Percentiles rank a stretch among this genome's conserved stretches.
These are phyloP conservation scores for Pelmatolapia mariae DNA, from an alignment of 2,113 vertebrate genomes.

Conservation along the genomic window DNA sequence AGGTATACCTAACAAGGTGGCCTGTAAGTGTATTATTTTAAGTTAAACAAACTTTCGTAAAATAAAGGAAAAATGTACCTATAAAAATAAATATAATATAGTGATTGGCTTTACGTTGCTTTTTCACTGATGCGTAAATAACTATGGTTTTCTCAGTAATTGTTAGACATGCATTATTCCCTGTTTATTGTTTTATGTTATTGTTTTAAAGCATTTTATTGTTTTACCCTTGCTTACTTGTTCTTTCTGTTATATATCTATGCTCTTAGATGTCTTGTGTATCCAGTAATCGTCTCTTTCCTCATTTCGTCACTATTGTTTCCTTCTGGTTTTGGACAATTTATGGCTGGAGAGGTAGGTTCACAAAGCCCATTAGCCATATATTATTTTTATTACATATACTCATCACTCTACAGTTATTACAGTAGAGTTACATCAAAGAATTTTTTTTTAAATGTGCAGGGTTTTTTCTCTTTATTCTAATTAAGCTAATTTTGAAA, in stretches of 20 bases:
- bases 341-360: background rate
- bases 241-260: background rate
- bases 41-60: background rate
- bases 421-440: background rate
- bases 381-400: background rate
- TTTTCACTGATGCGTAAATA: background rate
- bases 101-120: background rate
- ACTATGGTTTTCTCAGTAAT: background rate
- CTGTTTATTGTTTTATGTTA: background rate
- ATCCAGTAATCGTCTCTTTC: background rate
- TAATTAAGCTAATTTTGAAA: background rate
- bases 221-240: background rate
- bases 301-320: background rate
- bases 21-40: rapidly evolving
- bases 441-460: rapidly evolving
- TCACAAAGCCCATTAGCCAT: background rate
- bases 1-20: rapidly evolving
- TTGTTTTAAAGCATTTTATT: background rate
- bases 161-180: background rate
- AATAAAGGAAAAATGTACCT: background rate
- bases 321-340: background rate
- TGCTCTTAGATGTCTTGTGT: background rate
- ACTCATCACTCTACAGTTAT: background rate
- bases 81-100: background rate
- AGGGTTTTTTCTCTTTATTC: background rate